Evolutionary conservation across 2,888 invertebrate species (phyloP), one percentile per base, ranked within the genome.

Genomic region (Tetheella fluctuosa): DNA sequence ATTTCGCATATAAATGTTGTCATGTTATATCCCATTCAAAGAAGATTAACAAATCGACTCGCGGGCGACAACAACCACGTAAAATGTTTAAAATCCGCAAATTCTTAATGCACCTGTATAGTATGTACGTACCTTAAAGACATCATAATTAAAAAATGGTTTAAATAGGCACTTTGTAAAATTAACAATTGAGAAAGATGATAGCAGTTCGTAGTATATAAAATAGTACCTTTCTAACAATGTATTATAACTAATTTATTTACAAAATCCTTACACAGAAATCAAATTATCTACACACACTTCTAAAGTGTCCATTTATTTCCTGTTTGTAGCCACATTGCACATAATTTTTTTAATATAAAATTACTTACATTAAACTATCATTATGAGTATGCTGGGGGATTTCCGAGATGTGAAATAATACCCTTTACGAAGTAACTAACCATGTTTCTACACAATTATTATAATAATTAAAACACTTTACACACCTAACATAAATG

Each of bases 221-320:
- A 77, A 81, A 81, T 81, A 84, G 81, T 85, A 86, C 80, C 78
- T 79, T 68, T 76, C 81, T 83, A 83, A 75, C 73, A 75, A 77
- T 69, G 69, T 73, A 75, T 80, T 73, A 70, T 74, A 81, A 79
- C 77, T 81, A 83, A 80, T 77, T 79, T 87, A 90, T 90, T 87
- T 90, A 90, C 84, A 84, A 65, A 76, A 83, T 79, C 68, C 83
- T 79, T 83, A 84, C 72, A 79, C 71, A 71, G 74, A 83, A 80
- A 78, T 77, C 65, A 65, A 69, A 79, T 79, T 90, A 88, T 87
- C 86, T 90, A 90, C 87, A 89, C 72, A 83, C 88, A 87, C 85
- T 86, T 85, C 84, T 86, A 83, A 84, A 84, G 86, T 85, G 85
- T 80, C 68, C 70, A 73, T 80, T 17, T 48, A 48, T 79, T 64